Conservation (phyloP, 2,113 vertebrate species). For the Alexandromys fortis region DNA sequence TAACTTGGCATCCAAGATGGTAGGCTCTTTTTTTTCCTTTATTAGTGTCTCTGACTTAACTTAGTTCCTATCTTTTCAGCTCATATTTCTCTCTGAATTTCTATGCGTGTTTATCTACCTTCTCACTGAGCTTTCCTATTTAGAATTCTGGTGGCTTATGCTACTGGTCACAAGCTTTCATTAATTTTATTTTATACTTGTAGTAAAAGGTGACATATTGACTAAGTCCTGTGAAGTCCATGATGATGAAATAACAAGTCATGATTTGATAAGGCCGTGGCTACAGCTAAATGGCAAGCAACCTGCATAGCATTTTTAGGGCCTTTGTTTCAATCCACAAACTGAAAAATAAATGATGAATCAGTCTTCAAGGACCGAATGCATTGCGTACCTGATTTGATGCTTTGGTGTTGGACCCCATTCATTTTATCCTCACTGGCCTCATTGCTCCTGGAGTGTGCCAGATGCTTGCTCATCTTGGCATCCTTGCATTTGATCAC, state of each 20-base stretch:
- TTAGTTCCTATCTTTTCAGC: background rate
- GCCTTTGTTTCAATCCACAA: too few species aligned
- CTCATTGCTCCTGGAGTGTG: background rate
- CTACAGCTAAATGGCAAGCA: too few species aligned
- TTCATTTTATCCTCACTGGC: background rate
- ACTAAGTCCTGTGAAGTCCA: background rate
- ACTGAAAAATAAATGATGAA: background rate
- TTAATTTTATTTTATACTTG: background rate
- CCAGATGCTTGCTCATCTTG: background rate
- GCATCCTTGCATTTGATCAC: background rate
- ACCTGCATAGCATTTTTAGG: too few species aligned
- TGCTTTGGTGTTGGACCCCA: background rate
- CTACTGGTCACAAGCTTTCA: background rate
- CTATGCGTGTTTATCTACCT: background rate
- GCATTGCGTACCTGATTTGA: background rate
- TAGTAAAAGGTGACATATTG: background rate
- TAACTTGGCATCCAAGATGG: background rate
- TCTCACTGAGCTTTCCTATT: background rate
- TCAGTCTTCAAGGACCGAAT: background rate
- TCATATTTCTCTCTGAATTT: background rate
- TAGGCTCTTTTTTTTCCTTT: background rate
- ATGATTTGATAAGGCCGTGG: background rate
- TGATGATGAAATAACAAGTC: background rate
- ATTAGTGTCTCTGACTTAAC: background rate
- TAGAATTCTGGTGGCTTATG: background rate